Evolutionary conservation across 2,113 vertebrate genomes (phyloP).

Genomic region (Saguinus midas): DNA sequence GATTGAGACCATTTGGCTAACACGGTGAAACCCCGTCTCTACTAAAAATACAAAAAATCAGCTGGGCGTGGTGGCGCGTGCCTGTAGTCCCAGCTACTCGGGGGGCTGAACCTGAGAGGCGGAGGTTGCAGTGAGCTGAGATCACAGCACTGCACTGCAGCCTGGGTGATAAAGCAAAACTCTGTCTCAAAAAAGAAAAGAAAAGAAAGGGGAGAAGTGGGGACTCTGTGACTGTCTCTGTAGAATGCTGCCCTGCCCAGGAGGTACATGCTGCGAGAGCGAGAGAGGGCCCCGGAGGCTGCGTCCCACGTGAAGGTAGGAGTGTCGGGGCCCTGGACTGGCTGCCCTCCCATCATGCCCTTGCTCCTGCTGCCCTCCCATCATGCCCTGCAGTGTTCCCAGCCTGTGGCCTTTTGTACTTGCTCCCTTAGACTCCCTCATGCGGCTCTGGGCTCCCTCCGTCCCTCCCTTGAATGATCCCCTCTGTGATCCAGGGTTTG

Average conservation of each 20-base stretch:
- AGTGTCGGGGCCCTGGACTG: background rate
- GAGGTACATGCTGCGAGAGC: constrained; percentile 76
- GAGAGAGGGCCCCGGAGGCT: background rate
- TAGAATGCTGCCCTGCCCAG: background rate
- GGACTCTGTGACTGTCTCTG: background rate
- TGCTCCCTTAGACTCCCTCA: background rate
- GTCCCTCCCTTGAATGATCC: background rate
- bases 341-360: accelerated
- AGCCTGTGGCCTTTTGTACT: background rate
- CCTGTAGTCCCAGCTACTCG: too few species aligned
- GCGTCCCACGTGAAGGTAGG: constrained; percentile 25
- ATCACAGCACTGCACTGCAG: too few species aligned
- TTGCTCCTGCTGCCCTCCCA: background rate
- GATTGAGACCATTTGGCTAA: too few species aligned
- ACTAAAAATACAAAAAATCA: too few species aligned
- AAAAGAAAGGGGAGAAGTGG: background rate
- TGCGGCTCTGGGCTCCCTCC: background rate
- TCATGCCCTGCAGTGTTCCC: too few species aligned
- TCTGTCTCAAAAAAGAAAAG: background rate
- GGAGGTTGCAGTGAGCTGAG: too few species aligned
- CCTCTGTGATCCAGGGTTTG: background rate
- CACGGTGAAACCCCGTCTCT: too few species aligned
- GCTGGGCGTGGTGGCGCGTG: too few species aligned
- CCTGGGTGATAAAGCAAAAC: too few species aligned
- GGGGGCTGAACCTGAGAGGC: too few species aligned